These are phyloP conservation scores for Habropoda laboriosa DNA, from an alignment of 1,140 invertebrate genomes.

Conservation along the genomic window DNA sequence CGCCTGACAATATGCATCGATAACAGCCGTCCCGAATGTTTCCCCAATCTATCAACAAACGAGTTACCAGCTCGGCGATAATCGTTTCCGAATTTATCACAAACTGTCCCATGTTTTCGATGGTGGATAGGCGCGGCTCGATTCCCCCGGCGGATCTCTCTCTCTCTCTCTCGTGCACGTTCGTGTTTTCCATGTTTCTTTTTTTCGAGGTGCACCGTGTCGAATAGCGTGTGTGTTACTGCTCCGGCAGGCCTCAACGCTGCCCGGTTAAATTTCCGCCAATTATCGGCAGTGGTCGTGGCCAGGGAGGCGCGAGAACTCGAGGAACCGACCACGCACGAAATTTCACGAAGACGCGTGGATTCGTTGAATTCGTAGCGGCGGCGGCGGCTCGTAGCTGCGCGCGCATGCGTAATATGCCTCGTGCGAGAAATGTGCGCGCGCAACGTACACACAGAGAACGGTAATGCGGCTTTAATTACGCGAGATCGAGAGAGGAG, in stretches of 20 bases:
- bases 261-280: conserved; percentile 11
- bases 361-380: conserved; percentile 29
- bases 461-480: conserved; percentile 30
- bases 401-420: conserved; percentile 13
- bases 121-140: not conserved
- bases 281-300: not conserved
- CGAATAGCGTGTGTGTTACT: no score
- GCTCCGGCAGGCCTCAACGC: no score
- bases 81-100: conserved; percentile 4
- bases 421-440: not conserved
- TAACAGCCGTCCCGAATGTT: not conserved
- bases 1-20: not conserved
- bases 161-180: not conserved
- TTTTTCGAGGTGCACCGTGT: no score
- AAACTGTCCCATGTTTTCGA: not conserved
- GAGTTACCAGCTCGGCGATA: not conserved
- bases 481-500: conserved; percentile 33
- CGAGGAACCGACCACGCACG: no score
- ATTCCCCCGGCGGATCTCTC: not conserved
- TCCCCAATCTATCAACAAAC: not conserved
- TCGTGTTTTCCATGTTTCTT: no score
- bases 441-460: no score
- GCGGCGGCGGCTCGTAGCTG: no score
- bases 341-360: no score
- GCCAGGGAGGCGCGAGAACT: not conserved